These are phyloP conservation scores for Alfaro cultratus DNA, from an alignment of 2,797 vertebrate species.

Conservation along the genomic window DNA sequence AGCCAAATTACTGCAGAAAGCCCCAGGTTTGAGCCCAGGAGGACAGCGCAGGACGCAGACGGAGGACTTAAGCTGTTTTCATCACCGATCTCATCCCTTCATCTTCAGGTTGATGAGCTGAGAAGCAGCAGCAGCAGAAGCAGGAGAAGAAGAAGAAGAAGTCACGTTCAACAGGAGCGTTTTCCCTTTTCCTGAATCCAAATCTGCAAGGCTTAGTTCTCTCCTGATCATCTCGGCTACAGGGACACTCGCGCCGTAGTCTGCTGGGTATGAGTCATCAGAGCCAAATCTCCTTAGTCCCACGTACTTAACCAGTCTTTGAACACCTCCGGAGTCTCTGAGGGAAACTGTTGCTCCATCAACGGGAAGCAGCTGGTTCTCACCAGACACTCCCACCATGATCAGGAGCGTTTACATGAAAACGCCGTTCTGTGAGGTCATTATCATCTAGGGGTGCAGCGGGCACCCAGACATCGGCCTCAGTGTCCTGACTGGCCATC, in stretches of 20 bases:
- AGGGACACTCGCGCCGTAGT: constrained; percentile 22
- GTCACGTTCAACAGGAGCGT: constrained; percentile 43
- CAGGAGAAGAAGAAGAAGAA: constrained; percentile 49
- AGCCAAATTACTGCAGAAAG: constrained; percentile 73
- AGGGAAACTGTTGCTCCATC: constrained; percentile 1
- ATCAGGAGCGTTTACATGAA: neutral
- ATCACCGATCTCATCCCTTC: constrained; percentile 71
- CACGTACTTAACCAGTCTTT: constrained; percentile 47
- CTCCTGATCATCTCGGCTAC: constrained; percentile 36
- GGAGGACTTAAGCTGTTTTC: constrained; percentile 72
- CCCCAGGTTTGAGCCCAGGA: constrained; percentile 64
- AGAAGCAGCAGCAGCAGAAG: constrained; percentile 43
- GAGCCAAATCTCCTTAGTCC: constrained; percentile 57
- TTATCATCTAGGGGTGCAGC: neutral
- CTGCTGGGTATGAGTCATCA: constrained; percentile 59
- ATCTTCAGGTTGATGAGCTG: constrained; percentile 69
- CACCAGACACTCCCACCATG: neutral
- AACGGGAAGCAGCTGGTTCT: neutral
- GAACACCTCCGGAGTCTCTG: constrained; percentile 35
- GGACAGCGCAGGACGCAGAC: constrained; percentile 58
- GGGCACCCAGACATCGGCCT: too few species aligned
- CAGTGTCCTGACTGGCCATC: too few species aligned
- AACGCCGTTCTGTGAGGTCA: neutral
- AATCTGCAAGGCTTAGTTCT: constrained; percentile 62
- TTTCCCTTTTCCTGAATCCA: constrained; percentile 15